Evolutionary conservation across 2,888 invertebrate species (phyloP), one percentile per base, ranked within the genome.

Genomic region (Epirrhoe alternata): DNA sequence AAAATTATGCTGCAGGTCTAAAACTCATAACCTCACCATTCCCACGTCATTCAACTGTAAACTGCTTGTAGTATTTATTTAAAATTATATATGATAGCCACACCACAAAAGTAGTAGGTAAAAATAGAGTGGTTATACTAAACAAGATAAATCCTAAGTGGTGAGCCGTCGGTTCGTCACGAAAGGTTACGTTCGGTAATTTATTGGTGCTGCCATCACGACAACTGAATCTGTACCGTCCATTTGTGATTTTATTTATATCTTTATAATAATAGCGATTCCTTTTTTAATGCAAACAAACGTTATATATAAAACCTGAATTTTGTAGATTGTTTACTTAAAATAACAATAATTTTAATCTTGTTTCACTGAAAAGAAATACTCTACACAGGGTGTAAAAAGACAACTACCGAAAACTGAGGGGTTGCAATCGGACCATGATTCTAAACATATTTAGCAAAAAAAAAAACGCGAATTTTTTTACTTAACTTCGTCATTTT

Each of bases 131-230:
- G 71, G 73, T 76, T 74, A 77, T 60, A 68, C 45, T 55, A 52
- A 70, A 61, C 70, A 68, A 78, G 81, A 85, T 84, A 84, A 82
- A 79, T 74, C 75, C 75, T 79, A 82, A 83, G 84, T 85, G 85
- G 83, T 71, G 76, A 79, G 77, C 78, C 74, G 78, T 69, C 65
- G 70, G 77, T 71, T 81, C 81, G 78, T 85, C 85, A 84, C 84
- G 83, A 85, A 83, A 85, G 86, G 85, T 85, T 81, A 84, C 77
- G 69, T 74, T 74, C 69, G 70, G 77, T 83, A 83, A 82, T 84
- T 85, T 83, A 84, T 85, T 72, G 79, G 61, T 64, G 59, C 67
- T 70, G 54, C 70, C 72, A 78, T 83, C 84, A 83, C 84, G 84
- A 83, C 73, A 73, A 74, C 75, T 73, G 67, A 76, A 79, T 76